These are phyloP conservation scores for Pogonophryne albipinna DNA, from an alignment of 2,797 vertebrate genomes.

Conservation along the genomic window DNA sequence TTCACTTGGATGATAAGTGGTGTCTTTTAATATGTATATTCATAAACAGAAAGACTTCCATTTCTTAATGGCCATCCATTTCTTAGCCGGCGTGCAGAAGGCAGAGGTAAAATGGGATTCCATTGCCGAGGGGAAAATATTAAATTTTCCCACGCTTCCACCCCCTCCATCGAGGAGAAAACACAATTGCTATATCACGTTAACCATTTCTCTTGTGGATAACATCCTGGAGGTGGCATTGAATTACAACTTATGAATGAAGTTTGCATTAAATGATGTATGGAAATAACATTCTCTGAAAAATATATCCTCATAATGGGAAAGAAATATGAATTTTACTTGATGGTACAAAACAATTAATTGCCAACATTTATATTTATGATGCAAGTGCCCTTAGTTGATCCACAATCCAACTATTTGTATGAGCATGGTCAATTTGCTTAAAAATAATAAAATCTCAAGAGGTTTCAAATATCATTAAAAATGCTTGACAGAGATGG, in stretches of 20 bases:
- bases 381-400: background rate
- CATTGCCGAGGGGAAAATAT: constrained; percentile 31
- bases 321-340: background rate
- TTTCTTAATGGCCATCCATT: constrained; percentile 64
- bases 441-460: too few relatives aligned
- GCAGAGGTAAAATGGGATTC: constrained; percentile 58
- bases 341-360: background rate
- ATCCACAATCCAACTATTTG: background rate
- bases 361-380: background rate
- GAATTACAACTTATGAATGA: constrained; percentile 30
- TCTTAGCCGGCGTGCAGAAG: constrained; percentile 39
- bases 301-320: background rate
- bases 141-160: constrained; percentile 16
- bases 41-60: constrained; percentile 55
- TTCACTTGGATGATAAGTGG: constrained; percentile 66
- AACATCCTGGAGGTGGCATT: constrained; percentile 12
- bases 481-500: background rate
- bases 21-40: constrained; percentile 67
- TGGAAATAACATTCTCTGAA: too few relatives aligned
- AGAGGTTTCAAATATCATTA: too few relatives aligned
- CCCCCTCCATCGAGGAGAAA: constrained; percentile 23
- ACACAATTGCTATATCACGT: constrained; percentile 29
- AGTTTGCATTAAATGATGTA: constrained; percentile 22
- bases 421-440: background rate
- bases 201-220: constrained; percentile 29